Conservation (phyloP, 2,888 invertebrate genomes). For the Cylindroiulus punctatus region DNA sequence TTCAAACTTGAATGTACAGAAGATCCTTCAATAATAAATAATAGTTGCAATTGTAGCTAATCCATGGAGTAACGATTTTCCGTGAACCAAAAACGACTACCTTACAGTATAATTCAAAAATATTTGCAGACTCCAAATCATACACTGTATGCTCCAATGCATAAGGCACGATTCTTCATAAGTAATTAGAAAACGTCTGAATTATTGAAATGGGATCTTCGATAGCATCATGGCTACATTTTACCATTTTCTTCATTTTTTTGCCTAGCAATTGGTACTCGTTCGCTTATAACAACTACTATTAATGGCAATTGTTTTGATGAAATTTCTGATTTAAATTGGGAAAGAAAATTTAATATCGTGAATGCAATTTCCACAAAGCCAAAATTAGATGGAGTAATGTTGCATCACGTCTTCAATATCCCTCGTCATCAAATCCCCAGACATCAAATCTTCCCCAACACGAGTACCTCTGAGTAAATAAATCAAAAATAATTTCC, state of each 20-base stretch:
- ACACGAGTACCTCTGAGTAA: too few relatives aligned
- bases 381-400: too few relatives aligned
- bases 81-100: neutral
- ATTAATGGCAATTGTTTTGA: neutral
- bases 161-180: neutral
- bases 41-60: neutral
- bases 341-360: neutral
- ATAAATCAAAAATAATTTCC: too few relatives aligned
- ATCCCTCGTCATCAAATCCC: too few relatives aligned
- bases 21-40: neutral
- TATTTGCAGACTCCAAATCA: too few relatives aligned
- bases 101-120: neutral
- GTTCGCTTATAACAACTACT: neutral
- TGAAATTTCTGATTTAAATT: neutral
- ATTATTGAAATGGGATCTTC: neutral
- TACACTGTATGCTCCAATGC: neutral
- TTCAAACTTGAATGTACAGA: neutral
- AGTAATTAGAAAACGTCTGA: neutral
- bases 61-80: neutral
- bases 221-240: neutral
- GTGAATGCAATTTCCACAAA: neutral
- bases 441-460: too few relatives aligned
- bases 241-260: neutral
- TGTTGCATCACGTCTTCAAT: too few relatives aligned
- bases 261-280: neutral